Evolutionary conservation across 2,888 invertebrate species (phyloP).

Genomic region (Caenorhabditis macrosperma): DNA sequence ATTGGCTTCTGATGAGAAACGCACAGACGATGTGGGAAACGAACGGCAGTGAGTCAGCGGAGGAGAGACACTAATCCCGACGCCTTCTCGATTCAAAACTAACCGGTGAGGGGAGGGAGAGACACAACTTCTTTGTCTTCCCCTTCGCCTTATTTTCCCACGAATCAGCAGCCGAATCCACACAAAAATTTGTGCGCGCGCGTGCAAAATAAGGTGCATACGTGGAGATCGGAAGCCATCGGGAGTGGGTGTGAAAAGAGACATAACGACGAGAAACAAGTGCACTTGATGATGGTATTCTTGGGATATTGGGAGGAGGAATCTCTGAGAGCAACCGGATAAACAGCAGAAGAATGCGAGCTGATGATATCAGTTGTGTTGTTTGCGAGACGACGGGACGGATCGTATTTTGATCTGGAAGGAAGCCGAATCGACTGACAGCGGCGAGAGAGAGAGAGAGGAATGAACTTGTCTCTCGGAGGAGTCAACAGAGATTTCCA

Average conservation of each 20-base stretch:
- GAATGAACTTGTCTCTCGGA: conserved; percentile 1
- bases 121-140: not conserved
- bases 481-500: not conserved
- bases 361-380: not conserved
- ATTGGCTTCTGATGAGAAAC: not conserved
- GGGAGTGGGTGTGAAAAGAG: conserved; percentile 1
- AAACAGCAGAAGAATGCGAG: not conserved
- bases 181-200: not conserved
- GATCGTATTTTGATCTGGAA: conserved; percentile 18
- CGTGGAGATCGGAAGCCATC: conserved; percentile 13
- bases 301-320: not conserved
- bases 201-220: not conserved
- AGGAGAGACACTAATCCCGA: not conserved
- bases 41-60: not conserved
- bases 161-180: not conserved
- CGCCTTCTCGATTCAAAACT: not conserved
- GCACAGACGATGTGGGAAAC: not conserved
- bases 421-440: not conserved
- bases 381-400: not conserved
- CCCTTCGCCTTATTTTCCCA: not conserved
- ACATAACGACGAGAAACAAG: conserved; percentile 25
- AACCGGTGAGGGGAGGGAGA: not conserved
- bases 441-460: not conserved
- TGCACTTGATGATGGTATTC: conserved; percentile 1
- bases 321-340: not conserved